Evolutionary conservation across 1,140 invertebrate species (phyloP), one percentile per base, ranked within the genome.

Genomic region (Psix sp.): DNA sequence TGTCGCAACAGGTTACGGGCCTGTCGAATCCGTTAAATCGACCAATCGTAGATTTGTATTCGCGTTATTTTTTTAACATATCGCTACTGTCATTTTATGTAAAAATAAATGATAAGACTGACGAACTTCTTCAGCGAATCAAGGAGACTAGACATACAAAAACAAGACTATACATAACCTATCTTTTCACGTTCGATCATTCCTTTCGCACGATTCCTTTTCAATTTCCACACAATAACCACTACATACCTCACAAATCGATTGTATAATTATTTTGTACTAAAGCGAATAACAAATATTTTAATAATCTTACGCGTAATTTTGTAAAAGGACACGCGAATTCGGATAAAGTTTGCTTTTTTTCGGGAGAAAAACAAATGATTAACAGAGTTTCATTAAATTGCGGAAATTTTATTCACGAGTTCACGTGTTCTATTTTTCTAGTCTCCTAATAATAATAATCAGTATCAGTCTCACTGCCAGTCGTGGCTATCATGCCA

Each of bases 381-480:
- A n/a, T n/a, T n/a, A n/a, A n/a, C n/a, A n/a, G n/a, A n/a, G n/a
- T n/a, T n/a, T n/a, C n/a, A n/a, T n/a, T n/a, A n/a, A n/a, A n/a
- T n/a, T n/a, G n/a, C n/a, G n/a, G n/a, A n/a, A n/a, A n/a, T n/a
- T n/a, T n/a, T n/a, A n/a, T n/a, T n/a, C n/a, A n/a, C n/a, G n/a
- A 11, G 33, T 35, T 35, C 13, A 5, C 45, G 42, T 45, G 31
- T 21, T 29, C 39, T 51, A 26, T 18, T 51, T 45, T 52, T 68
- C 65, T 68, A 68, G 65, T 59, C 65, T 68, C 65, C 65, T 68
- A 29, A 29, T 10, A 39, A 45, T 52, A 38, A 59, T 68, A 68
- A 68, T 60, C 65, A 59, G 48, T 60, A 68, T 68, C 54, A 60
- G 54, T 60, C 65, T 68, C 65, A 68, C 65, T 68, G 65, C 65